phyloP scores from a whole-genome alignment of 2,888 invertebrate species.

The Archips crataeganus region DNA sequence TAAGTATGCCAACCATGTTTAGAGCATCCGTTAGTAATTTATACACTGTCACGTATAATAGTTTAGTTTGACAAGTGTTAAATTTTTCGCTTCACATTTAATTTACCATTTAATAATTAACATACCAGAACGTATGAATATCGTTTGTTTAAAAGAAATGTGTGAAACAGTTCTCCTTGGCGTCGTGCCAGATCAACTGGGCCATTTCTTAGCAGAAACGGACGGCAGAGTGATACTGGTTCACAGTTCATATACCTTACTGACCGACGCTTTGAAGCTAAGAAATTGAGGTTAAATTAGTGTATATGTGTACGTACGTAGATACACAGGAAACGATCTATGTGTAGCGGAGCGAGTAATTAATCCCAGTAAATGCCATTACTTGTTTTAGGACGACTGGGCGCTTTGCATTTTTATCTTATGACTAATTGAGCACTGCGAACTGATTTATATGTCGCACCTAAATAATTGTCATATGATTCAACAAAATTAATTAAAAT shows the following conservation, averaged over 20 bases:
- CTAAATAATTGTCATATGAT: constrained; percentile 10
- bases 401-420: constrained; percentile 27
- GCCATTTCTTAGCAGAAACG: constrained; percentile 73
- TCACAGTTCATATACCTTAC: constrained; percentile 77
- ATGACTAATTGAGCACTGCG: constrained; percentile 33
- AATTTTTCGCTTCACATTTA: constrained; percentile 71
- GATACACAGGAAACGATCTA: constrained; percentile 70
- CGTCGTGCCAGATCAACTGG: constrained; percentile 66
- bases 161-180: constrained; percentile 66
- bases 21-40: constrained; percentile 68
- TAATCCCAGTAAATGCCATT: constrained; percentile 71
- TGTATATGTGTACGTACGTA: constrained; percentile 54
- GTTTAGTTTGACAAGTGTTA: constrained; percentile 71
- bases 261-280: constrained; percentile 77
- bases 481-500: constrained; percentile 1
- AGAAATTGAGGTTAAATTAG: constrained; percentile 74
- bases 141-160: constrained; percentile 62
- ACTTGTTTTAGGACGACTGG: constrained; percentile 53
- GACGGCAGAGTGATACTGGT: constrained; percentile 74
- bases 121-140: constrained; percentile 60
- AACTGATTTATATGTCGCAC: constrained; percentile 10
- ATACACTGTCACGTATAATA: constrained; percentile 73
- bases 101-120: constrained; percentile 65
- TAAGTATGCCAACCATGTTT: constrained; percentile 45
- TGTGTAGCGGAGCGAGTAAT: constrained; percentile 75